Conservation (phyloP, 2,888 invertebrate genomes). For the Automeris io region DNA sequence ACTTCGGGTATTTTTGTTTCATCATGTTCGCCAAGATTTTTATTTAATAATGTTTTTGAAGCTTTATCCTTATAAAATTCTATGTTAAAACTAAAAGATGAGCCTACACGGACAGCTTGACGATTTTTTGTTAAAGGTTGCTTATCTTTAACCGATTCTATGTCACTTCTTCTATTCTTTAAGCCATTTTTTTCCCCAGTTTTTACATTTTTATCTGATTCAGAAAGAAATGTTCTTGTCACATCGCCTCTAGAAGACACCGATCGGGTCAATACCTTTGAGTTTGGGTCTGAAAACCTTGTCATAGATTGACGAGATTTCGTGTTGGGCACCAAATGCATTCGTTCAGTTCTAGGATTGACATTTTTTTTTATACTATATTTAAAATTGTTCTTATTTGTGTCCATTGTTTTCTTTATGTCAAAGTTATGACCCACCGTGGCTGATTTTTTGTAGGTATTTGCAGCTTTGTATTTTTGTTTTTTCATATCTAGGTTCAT, state of each 20-base stretch:
- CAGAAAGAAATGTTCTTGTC: not conserved
- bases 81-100: constrained; percentile 27
- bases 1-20: not conserved
- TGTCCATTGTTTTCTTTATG: constrained; percentile 3
- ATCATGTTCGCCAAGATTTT: not conserved
- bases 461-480: not conserved
- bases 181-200: not conserved
- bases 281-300: not conserved
- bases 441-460: not conserved
- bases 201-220: constrained; percentile 4
- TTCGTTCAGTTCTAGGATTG: too few species aligned
- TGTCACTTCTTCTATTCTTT: not conserved
- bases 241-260: not conserved
- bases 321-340: not conserved
- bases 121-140: constrained; percentile 4
- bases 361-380: not conserved
- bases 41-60: not conserved
- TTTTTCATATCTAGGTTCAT: not conserved
- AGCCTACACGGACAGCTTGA: constrained; percentile 21
- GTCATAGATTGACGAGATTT: not conserved
- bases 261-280: not conserved
- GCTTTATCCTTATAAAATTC: constrained; percentile 24
- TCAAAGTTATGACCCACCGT: not conserved
- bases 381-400: not conserved
- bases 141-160: constrained; percentile 5